phyloP scores from a whole-genome alignment of 2,113 vertebrate species.

The Onychostoma macrolepis region DNA sequence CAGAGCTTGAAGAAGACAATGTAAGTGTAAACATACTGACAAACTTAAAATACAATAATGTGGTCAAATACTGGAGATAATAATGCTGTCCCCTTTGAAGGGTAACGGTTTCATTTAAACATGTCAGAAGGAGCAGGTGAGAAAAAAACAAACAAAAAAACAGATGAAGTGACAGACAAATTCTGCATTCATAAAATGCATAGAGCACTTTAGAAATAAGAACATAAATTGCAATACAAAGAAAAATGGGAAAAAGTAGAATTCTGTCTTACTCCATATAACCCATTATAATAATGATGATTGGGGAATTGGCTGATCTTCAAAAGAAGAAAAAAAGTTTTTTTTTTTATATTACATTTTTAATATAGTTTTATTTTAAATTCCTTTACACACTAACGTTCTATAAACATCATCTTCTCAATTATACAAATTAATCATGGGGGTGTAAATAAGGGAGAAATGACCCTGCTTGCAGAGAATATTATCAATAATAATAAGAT shows the following conservation, averaged over 20 bases:
- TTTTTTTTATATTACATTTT: too few relatives aligned
- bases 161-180: not conserved
- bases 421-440: not conserved
- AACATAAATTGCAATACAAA: not conserved
- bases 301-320: not conserved
- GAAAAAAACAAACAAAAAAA: too few relatives aligned
- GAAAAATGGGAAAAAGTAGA: not conserved
- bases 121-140: not conserved
- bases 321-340: too few relatives aligned
- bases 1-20: not conserved
- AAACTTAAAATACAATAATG: not conserved
- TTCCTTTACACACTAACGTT: not conserved
- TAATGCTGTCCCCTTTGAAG: not conserved
- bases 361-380: too few relatives aligned
- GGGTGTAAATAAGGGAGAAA: not conserved
- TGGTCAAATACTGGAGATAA: not conserved
- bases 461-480: not conserved
- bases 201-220: not conserved
- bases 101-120: not conserved
- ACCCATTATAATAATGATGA: not conserved
- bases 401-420: not conserved
- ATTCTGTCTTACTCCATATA: not conserved
- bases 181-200: not conserved
- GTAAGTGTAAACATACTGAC: not conserved
- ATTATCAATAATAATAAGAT: not conserved